Base-by-base conservation (phyloP, 2,888 invertebrate species). In the Oxytorus armatus region DNA sequence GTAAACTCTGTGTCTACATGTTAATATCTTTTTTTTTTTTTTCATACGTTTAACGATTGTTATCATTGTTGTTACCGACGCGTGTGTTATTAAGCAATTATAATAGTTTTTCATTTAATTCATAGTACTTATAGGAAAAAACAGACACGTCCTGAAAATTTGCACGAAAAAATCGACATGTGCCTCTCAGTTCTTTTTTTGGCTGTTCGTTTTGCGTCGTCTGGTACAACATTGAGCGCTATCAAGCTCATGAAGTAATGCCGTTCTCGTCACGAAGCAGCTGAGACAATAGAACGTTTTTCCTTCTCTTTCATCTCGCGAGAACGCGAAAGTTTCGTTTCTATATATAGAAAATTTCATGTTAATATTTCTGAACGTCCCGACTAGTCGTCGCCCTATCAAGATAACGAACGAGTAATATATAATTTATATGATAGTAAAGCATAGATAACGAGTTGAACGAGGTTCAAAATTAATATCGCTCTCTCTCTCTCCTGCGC, bases 201-300 rank as follows among this genome's bases (percentile, higher is more conserved):
- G 14, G 3, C 18, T 42, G 57, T 47, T 57, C 10, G 44, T n/a
- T n/a, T 44, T 39, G 57, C 23, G 14, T 42, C 47, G 44, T 70
- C 72, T 65, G 72, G 39, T 3, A 57, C 44, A 70, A 72, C 57
- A 70, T 33, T n/a, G 25, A 33, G 65, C 11, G n/a, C 44, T 61
- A 53, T 51, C 53, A 36, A 51, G 29, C 29, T 51, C 33, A 25
- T 61, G 42, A 57, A 49, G 14, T 65, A 39, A 69, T 49, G n/a
- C n/a, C 49, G 49, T 55, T 44, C 14, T 61, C 25, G 44, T 42
- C 44, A 61, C 42, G 25, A 23, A 61, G 25, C 61, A 61, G 61
- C 61, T 61, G 61, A 61, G 25, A 61, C 61, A 61, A 61, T 61
- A 61, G 44, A 44, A 8, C 42, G 23, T 42, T 44, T 61, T 61